Conservation (phyloP, 2,113 vertebrate genomes). For the Setophaga petechia region DNA sequence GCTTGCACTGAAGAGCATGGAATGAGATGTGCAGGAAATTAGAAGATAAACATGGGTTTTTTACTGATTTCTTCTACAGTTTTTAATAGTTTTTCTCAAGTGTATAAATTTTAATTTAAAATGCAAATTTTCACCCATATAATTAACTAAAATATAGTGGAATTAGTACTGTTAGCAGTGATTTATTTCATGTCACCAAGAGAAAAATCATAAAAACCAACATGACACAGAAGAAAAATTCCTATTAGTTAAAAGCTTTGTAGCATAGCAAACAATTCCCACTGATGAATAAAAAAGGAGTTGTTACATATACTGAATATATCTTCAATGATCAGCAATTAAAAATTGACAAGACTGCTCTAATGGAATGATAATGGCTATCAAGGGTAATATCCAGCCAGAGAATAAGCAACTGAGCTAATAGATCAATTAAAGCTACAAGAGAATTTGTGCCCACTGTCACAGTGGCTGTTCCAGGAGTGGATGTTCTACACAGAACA, state of each 20-base stretch:
- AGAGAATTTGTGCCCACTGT: not conserved
- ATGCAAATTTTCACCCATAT: not conserved
- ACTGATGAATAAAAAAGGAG: not conserved
- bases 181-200: not conserved
- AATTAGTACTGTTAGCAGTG: not conserved
- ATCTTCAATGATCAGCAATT: not conserved
- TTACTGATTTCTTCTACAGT: not conserved
- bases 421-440: not conserved
- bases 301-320: not conserved
- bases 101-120: not conserved
- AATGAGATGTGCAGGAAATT: not conserved
- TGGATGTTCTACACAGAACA: not conserved
- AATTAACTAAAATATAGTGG: not conserved
- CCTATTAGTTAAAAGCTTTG: not conserved
- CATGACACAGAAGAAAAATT: not conserved
- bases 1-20: not conserved
- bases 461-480: not conserved
- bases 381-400: not conserved
- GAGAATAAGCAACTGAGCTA: not conserved
- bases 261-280: not conserved
- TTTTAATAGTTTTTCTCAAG: not conserved
- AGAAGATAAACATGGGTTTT: accelerated
- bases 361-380: constrained; percentile 13
- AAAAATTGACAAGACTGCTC: not conserved
- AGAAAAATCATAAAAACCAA: not conserved